Conservation (phyloP, 2,797 vertebrate species). For the Potorous gilbertii region DNA sequence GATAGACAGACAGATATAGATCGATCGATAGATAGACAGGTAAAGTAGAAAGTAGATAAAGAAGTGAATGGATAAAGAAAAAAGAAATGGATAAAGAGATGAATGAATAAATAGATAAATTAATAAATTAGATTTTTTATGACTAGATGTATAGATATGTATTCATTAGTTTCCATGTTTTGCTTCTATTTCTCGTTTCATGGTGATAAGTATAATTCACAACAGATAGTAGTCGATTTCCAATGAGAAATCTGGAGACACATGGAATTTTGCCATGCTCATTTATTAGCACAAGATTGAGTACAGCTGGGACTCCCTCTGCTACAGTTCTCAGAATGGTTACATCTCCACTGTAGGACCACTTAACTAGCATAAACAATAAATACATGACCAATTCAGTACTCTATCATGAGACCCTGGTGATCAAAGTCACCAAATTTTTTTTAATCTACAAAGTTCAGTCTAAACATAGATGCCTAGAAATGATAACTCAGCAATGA, state of each 20-base stretch:
- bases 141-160: neutral
- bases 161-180: neutral
- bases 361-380: neutral
- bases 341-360: neutral
- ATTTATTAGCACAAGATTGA: neutral
- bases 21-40: neutral
- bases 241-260: slow-evolving; percentile 1
- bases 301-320: neutral
- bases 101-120: neutral
- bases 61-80: neutral
- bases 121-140: neutral
- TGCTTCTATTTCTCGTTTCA: slow-evolving; percentile 2
- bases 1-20: neutral
- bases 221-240: neutral
- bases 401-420: slow-evolving; percentile 21
- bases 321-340: neutral
- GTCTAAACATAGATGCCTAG: slow-evolving; percentile 37
- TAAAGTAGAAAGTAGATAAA: neutral
- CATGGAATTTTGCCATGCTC: neutral
- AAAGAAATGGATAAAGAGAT: neutral
- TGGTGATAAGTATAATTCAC: neutral
- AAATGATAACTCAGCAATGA: neutral
- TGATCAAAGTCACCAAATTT: slow-evolving; percentile 53
- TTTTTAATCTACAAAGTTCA: slow-evolving; percentile 38
- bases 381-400: neutral